These are phyloP conservation scores for Lacanobia wlatinum DNA, from an alignment of 2,888 invertebrate species.

Conservation along the genomic window DNA sequence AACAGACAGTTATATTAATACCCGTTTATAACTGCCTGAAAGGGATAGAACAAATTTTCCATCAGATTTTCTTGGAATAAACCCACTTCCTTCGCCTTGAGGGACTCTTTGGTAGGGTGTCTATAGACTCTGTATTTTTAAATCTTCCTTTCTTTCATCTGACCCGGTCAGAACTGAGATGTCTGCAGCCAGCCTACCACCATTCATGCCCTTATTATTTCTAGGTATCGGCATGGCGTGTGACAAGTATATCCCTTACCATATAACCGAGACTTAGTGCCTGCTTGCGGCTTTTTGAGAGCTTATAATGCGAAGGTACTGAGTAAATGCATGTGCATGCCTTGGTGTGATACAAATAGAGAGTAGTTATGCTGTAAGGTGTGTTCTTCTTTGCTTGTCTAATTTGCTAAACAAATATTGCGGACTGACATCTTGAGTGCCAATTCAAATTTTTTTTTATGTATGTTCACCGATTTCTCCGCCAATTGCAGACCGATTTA, in stretches of 20 bases:
- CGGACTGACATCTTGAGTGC: no score
- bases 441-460: no score
- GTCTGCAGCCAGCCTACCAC: slow-evolving; percentile 63
- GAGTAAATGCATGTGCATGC: slow-evolving; percentile 76
- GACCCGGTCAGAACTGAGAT: not conserved
- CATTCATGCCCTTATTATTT: slow-evolving; percentile 77
- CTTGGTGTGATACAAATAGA: slow-evolving; percentile 13
- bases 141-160: no score
- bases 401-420: slow-evolving; percentile 21
- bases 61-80: not conserved
- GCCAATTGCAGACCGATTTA: no score
- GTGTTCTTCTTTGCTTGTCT: not conserved
- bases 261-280: slow-evolving; percentile 78
- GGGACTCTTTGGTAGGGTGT: no score
- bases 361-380: slow-evolving; percentile 10
- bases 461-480: no score
- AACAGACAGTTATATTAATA: not conserved
- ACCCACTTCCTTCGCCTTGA: no score
- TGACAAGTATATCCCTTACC: slow-evolving; percentile 78
- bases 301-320: slow-evolving; percentile 89
- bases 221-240: slow-evolving; percentile 88
- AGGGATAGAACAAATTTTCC: not conserved
- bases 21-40: no score
- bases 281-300: slow-evolving; percentile 87
- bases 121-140: no score